Conservation (phyloP, 1,140 invertebrate species). For the Drosophila quadrilineata region DNA sequence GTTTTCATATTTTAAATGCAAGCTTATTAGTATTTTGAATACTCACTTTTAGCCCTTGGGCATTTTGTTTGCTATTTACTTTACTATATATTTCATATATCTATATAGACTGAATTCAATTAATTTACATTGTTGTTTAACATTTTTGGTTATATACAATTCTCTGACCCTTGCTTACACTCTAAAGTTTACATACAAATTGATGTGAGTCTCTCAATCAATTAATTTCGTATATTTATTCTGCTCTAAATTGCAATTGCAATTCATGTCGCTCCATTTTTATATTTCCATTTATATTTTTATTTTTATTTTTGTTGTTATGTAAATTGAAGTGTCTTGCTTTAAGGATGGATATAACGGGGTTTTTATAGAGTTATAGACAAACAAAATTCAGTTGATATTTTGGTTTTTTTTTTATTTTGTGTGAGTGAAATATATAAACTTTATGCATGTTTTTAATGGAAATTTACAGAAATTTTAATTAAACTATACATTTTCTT, state of each 20-base stretch:
- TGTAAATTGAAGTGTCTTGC: conserved; percentile 18
- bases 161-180: conserved; percentile 7
- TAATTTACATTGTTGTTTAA: conserved; percentile 67
- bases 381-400: too few relatives aligned
- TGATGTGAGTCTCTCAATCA: conserved; percentile 49
- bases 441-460: too few relatives aligned
- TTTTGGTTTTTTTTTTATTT: conserved; percentile 3
- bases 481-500: too few relatives aligned
- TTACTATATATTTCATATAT: too few relatives aligned
- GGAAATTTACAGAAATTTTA: too few relatives aligned
- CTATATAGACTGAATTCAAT: conserved; percentile 66
- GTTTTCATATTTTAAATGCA: conserved; percentile 68
- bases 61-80: conserved; percentile 12
- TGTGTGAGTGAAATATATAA: too few relatives aligned
- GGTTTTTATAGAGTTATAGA: too few relatives aligned
- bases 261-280: too few relatives aligned
- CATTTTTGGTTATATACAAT: conserved; percentile 62
- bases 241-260: too few relatives aligned
- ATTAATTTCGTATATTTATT: conserved; percentile 48
- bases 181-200: conserved; percentile 13
- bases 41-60: conserved; percentile 28
- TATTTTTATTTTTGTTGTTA: conserved; percentile 13
- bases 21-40: conserved; percentile 69
- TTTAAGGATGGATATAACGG: too few relatives aligned
- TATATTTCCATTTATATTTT: conserved; percentile 17